Base-by-base conservation (phyloP, 1,140 invertebrate species). In the Panagrolaimus sp. region DNA sequence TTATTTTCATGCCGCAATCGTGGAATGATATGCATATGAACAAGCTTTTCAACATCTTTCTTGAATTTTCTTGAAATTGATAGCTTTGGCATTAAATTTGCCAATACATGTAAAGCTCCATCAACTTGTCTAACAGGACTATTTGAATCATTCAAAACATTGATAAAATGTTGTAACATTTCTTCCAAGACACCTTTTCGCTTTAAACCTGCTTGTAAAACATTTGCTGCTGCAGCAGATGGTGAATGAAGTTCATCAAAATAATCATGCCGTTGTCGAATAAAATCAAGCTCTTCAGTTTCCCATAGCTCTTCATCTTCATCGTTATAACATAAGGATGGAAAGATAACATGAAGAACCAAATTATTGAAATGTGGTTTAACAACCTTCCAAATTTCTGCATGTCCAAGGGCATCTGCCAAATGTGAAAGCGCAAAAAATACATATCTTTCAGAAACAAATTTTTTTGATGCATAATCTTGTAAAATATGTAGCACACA, bases 171-270 rank as follows among this genome's bases (percentile, higher is more conserved):
- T 61, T 89, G 88, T 90, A 98, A 92, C 0, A 93, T 91, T 80
- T 92, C 91, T 73, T 91, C 90, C 27, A 98, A 83, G 87, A 97
- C 92, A 69, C 95, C 91, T 86, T 98, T 97, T 46, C 96, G 87
- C 83, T 91, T 92, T 75, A 92, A 94, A 43, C 89, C 89, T 0
- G 91, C 89, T 78, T 93, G 89, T 5, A 99, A 86, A 5, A 98
- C 84, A 3, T 89, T 89, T 84, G 95, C 92, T 1, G 94, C 94
- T 42, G 94, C 94, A 43, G 90, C 91, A 23, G 96, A 91, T 0
- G 96, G 93, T 1, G 92, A 94, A 16, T 96, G 89, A 83, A 93
- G 94, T 80, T 98, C 95, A 93, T 73, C 92, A 95, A 88, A 99
- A 89, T 42, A 99, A 57, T 57, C 51, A 16, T 57, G 51, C 20